Evolutionary conservation across 1,140 invertebrate species (phyloP).

Genomic region (Drosophila athabasca): DNA sequence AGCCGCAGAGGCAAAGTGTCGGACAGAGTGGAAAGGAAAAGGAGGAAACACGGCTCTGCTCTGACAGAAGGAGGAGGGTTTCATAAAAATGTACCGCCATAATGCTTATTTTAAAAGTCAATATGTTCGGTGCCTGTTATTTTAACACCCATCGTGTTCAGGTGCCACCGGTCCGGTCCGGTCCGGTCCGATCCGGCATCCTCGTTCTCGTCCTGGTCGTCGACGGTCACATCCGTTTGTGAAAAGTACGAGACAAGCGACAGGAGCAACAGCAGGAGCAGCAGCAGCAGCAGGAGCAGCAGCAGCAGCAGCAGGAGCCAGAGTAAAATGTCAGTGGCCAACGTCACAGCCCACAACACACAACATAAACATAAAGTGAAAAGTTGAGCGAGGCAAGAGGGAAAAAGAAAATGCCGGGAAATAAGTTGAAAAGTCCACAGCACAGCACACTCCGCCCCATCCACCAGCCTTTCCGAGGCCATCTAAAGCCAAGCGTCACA

Average conservation of each 20-base stretch:
- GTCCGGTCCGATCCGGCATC: constrained; percentile 5
- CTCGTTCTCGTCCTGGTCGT: constrained; percentile 15
- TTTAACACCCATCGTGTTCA: constrained; percentile 79
- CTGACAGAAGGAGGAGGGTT: constrained; percentile 55
- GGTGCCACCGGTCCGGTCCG: constrained; percentile 53
- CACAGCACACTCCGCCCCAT: neutral
- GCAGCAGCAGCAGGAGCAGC: constrained; percentile 16
- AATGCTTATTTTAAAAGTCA: constrained; percentile 81
- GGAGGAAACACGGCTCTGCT: constrained; percentile 35
- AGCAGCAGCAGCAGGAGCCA: constrained; percentile 23
- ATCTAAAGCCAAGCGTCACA: constrained; percentile 78
- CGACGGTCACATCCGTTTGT: constrained; percentile 62
- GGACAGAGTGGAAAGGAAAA: constrained; percentile 15
- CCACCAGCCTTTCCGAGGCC: constrained; percentile 40
- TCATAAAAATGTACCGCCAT: constrained; percentile 79
- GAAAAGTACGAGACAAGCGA: constrained; percentile 53
- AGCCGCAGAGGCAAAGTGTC: neutral
- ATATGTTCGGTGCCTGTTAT: constrained; percentile 79
- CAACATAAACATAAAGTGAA: constrained; percentile 71
- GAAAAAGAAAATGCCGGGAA: constrained; percentile 33
- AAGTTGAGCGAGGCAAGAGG: constrained; percentile 52
- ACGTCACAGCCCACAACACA: constrained; percentile 61
- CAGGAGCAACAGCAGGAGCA: constrained; percentile 39
- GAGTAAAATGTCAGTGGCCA: constrained; percentile 61
- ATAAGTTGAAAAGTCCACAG: constrained; percentile 28